Conservation (phyloP, 2,113 vertebrate genomes). For the Alethe diademata region DNA sequence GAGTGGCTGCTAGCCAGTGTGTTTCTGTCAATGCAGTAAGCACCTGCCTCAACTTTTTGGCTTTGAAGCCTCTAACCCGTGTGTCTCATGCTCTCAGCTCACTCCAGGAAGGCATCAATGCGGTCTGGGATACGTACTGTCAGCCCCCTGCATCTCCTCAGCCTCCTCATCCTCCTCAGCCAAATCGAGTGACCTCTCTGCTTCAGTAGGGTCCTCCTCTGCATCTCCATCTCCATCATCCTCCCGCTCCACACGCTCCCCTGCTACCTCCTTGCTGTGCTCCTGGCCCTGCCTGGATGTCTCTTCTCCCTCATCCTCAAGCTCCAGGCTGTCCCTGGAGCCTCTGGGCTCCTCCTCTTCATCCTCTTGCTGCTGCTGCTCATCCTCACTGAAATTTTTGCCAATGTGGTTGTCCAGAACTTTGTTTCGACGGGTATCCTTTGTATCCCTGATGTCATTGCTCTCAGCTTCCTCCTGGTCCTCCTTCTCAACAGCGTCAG, state of each 20-base stretch:
- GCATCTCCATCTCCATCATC: neutral
- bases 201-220: conserved; percentile 52
- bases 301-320: neutral
- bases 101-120: neutral
- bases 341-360: conserved; percentile 19
- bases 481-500: neutral
- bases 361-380: conserved; percentile 6
- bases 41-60: neutral
- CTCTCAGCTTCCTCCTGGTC: conserved; percentile 27
- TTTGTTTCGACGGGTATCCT: neutral
- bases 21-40: neutral
- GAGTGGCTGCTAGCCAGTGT: neutral
- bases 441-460: conserved; percentile 14
- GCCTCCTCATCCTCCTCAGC: conserved; percentile 5
- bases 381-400: conserved; percentile 51
- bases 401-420: conserved; percentile 45
- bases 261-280: conserved; percentile 9
- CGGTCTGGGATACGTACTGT: conserved; percentile 50
- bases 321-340: neutral
- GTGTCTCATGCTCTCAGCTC: neutral
- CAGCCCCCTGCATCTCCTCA: conserved; percentile 22
- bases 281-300: conserved; percentile 1
- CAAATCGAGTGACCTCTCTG: neutral
- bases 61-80: neutral
- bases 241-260: conserved; percentile 16